Conservation (phyloP, 2,113 vertebrate species). For the Erythrolamprus reginae region DNA sequence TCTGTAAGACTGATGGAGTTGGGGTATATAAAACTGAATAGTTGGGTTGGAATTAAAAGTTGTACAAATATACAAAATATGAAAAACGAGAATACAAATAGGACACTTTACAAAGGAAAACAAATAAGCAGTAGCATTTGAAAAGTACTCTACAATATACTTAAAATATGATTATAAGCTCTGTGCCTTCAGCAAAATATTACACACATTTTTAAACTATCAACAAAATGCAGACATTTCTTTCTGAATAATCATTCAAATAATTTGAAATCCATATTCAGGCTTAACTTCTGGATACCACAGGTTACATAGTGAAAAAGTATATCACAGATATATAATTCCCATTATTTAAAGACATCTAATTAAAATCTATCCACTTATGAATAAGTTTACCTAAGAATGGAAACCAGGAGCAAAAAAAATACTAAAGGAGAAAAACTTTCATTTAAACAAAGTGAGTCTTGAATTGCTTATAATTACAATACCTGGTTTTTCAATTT, state of each 20-base stretch:
- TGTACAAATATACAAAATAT: neutral
- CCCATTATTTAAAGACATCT: neutral
- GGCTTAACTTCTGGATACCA: neutral
- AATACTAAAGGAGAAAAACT: neutral
- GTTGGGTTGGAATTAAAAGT: neutral
- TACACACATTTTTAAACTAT: conserved; percentile 20
- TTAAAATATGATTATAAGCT: neutral
- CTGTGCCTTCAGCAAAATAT: conserved; percentile 9
- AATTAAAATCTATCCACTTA: neutral
- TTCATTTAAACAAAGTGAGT: conserved; percentile 6
- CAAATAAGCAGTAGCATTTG: conserved; percentile 31
- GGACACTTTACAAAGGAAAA: neutral
- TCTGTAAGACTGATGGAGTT: neutral
- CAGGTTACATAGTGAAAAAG: neutral
- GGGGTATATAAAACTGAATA: neutral
- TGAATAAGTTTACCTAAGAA: neutral
- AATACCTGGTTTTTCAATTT: neutral
- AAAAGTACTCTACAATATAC: conserved; percentile 28
- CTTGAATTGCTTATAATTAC: conserved; percentile 32
- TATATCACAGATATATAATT: neutral
- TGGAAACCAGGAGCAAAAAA: neutral
- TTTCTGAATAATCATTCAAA: neutral
- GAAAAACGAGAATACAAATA: conserved; percentile 6
- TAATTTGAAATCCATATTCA: neutral
- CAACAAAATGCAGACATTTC: conserved; percentile 6